Base-by-base conservation (phyloP, 2,113 vertebrate genomes). In the Bubalus kerabau region DNA sequence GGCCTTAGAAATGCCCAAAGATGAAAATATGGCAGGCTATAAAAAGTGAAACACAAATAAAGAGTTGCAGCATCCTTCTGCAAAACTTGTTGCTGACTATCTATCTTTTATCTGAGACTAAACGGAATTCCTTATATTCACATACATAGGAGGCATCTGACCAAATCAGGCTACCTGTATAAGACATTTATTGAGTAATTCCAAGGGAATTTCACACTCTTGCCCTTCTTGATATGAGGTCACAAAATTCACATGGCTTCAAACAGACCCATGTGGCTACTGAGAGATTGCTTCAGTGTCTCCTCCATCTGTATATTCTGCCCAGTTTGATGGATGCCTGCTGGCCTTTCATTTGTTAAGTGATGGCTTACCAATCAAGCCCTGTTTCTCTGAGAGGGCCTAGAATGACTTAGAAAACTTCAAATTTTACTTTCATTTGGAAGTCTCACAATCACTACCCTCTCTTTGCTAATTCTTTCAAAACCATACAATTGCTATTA, bases 331-430 rank as follows among this genome's bases (percentile, higher is more conserved):
- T 48, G 76, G 84, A 96, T 98, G 96, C 92, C 95, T 62, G 82
- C 92, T 96, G 92, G 94, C 94, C 93, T 95, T 97, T 90, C 83
- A n/a, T 98, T 97, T 98, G 96, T 95, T 97, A 83, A 76, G 96
- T 91, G 64, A 80, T 48, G 84, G 97, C 76, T 98, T 97, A 83
- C 56, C 94, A 84, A 95, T 94, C 97, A 97, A 95, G 97, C 12
- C 71, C 21, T 96, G 17, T 86, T 54, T 98, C 92, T 97, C 90
- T 54, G 9, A 52, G 3, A 83, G 71, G 94, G 21, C 36, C 74
- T 94, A 46, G 95, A 84, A 94, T 81, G 93, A 85, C 83, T 59
- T 86, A 89, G 71, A 96, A 97, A 1, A 80, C 84, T 50, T 92
- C 78, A 0, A 54, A 85, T 94, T 92, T 97, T 83, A 93, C 94